phyloP scores from a whole-genome alignment of 2,888 invertebrate species.

The Mesorhabditis spiculigera region DNA sequence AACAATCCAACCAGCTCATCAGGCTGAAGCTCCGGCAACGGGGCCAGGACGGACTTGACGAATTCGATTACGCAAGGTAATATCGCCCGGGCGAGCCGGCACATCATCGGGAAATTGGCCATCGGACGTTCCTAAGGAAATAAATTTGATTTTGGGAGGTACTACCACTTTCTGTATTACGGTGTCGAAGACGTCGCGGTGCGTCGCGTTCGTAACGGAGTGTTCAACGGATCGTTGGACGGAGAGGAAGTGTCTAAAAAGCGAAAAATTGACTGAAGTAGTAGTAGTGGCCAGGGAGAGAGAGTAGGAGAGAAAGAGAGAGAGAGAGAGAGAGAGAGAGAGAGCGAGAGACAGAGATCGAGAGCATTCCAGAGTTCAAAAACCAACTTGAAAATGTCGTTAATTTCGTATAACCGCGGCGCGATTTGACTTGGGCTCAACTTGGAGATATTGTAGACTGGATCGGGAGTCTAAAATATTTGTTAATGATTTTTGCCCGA shows the following conservation, averaged over 20 bases:
- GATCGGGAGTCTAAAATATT: background rate
- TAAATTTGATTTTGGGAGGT: background rate
- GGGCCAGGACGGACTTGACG: background rate
- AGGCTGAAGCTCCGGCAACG: background rate
- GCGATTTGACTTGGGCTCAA: background rate
- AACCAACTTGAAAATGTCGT: background rate
- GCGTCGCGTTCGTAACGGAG: background rate
- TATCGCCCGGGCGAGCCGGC: background rate
- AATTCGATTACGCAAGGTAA: background rate
- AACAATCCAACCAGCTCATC: background rate
- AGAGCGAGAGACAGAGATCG: background rate
- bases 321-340: no score
- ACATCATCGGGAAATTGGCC: constrained; percentile 2
- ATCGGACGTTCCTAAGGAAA: background rate
- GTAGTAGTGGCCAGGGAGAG: no score
- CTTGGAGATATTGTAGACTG: background rate
- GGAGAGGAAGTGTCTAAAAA: background rate
- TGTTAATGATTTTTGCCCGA: no score
- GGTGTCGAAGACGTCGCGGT: background rate
- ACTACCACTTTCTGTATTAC: background rate
- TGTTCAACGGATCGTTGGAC: constrained; percentile 1
- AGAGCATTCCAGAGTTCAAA: background rate
- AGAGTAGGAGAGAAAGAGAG: no score
- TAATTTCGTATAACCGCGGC: background rate
- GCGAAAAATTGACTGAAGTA: background rate